A percentile compares a stretch with the other conserved stretches of the same genome.
Conservation (phyloP, 2,797 vertebrate species). For the Sphaeramia orbicularis region DNA sequence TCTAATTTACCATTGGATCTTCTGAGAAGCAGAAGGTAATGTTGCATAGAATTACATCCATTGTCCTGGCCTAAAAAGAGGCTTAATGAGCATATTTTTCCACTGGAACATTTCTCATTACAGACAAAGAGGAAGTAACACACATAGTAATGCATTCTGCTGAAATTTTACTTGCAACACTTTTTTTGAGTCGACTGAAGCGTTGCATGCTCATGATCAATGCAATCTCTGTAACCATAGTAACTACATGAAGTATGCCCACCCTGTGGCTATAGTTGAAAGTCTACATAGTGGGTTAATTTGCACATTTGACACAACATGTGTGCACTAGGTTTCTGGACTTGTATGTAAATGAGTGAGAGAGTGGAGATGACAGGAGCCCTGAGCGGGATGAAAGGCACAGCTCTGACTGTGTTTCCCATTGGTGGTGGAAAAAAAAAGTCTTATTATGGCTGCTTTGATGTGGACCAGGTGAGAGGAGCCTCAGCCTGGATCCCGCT, state of each 20-base stretch:
- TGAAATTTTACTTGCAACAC: not conserved
- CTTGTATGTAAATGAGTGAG: constrained; percentile 18
- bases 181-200: constrained; percentile 2
- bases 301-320: constrained; percentile 27
- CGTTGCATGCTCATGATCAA: constrained; percentile 27
- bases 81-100: not conserved
- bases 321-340: not conserved
- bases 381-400: constrained; percentile 43
- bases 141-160: constrained; percentile 4
- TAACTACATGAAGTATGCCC: constrained; percentile 29
- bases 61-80: constrained; percentile 11
- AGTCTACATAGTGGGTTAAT: constrained; percentile 20
- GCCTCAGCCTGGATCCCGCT: constrained; percentile 33
- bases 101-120: not conserved
- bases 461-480: constrained; percentile 66
- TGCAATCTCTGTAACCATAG: constrained; percentile 51
- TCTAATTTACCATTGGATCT: not conserved
- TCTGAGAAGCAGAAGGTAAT: not conserved
- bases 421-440: constrained; percentile 19
- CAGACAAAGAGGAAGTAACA: not conserved
- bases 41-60: not conserved
- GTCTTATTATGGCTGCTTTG: constrained; percentile 57
- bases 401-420: constrained; percentile 31
- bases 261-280: constrained; percentile 21
- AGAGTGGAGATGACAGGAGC: constrained; percentile 14